Evolutionary conservation across 2,888 invertebrate species (phyloP).

Genomic region (Philereme vetulata): DNA sequence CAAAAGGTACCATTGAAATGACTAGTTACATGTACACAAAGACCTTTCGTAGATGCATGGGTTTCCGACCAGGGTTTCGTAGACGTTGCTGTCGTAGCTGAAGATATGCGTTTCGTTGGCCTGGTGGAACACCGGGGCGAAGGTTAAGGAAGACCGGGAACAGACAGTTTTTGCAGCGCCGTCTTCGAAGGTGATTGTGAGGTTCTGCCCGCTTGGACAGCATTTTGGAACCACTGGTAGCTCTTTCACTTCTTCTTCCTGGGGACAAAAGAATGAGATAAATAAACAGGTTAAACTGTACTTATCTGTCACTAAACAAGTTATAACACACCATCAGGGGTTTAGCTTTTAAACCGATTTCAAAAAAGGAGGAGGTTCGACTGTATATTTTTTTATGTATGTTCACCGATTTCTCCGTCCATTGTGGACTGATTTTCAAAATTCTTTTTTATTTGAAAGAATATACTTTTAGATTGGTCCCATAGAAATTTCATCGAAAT

Average conservation of each 20-base stretch:
- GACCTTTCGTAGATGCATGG: constrained; percentile 83
- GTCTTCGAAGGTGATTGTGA: constrained; percentile 59
- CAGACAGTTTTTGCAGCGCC: constrained; percentile 63
- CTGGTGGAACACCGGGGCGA: constrained; percentile 80
- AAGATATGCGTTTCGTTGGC: constrained; percentile 79
- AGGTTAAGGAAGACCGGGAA: constrained; percentile 63
- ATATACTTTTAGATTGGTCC: too few species aligned
- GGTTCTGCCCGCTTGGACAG: constrained; percentile 78
- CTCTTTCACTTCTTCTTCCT: constrained; percentile 63
- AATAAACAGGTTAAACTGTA: too few species aligned
- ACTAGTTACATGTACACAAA: constrained; percentile 42
- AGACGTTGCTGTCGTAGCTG: constrained; percentile 71
- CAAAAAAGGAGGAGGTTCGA: too few species aligned
- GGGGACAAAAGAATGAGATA: constrained; percentile 21
- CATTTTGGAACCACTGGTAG: constrained; percentile 79
- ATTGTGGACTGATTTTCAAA: too few species aligned
- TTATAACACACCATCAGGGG: too few species aligned
- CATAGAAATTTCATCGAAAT: too few species aligned
- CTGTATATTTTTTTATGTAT: too few species aligned
- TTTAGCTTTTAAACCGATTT: too few species aligned
- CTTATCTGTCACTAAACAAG: too few species aligned
- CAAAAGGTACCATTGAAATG: constrained; percentile 27
- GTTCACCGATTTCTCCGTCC: too few species aligned
- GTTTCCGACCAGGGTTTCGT: constrained; percentile 82
- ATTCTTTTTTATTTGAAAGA: too few species aligned